These are phyloP conservation scores for Darevskia nairensis DNA, from an alignment of 2,797 vertebrate genomes.

Conservation along the genomic window DNA sequence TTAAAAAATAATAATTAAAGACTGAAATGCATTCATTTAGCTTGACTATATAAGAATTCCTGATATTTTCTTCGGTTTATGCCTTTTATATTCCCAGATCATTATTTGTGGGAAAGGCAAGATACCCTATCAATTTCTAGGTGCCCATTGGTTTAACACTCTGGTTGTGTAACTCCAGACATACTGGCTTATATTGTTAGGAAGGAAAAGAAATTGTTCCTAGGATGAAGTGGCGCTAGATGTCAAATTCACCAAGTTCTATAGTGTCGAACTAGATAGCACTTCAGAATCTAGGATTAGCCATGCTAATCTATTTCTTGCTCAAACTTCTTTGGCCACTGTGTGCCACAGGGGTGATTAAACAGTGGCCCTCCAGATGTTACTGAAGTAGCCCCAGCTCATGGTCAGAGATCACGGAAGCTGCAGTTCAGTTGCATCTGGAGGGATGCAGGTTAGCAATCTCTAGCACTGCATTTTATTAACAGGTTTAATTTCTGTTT, in stretches of 20 bases:
- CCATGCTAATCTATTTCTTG: background rate
- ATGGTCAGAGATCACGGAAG: too few relatives aligned
- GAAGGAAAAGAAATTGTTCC: background rate
- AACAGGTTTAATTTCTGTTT: background rate
- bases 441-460: too few relatives aligned
- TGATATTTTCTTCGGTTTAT: slow-evolving; percentile 16
- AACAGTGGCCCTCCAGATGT: too few relatives aligned
- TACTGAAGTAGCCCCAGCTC: too few relatives aligned
- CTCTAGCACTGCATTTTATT: background rate
- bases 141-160: background rate
- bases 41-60: background rate
- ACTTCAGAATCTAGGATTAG: background rate
- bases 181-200: background rate
- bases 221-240: background rate
- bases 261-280: background rate
- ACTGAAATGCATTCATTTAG: background rate
- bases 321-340: background rate
- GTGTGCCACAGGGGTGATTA: background rate
- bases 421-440: too few relatives aligned
- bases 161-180: background rate
- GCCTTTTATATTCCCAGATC: background rate
- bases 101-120: slow-evolving; percentile 8
- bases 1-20: background rate
- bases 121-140: background rate
- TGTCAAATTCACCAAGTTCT: background rate